Evolutionary conservation across 2,113 vertebrate species (phyloP).

Genomic region (Promerops cafer): DNA sequence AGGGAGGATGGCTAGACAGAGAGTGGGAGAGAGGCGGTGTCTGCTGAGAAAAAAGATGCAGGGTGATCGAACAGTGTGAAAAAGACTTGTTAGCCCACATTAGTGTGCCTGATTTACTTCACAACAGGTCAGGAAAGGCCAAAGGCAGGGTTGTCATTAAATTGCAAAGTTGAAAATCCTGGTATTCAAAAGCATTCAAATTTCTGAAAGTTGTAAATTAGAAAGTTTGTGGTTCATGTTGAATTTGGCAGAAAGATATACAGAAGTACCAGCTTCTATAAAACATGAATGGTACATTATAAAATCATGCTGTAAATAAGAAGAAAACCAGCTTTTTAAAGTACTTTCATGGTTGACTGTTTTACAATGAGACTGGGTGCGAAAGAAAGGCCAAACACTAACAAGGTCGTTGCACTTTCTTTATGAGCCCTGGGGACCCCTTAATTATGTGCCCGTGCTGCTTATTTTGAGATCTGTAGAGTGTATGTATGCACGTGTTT

Average conservation of each 20-base stretch:
- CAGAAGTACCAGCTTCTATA: constrained; percentile 6
- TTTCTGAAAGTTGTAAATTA: constrained; percentile 60
- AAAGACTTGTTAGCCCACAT: constrained; percentile 76
- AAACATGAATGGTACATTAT: constrained; percentile 14
- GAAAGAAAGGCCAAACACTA: constrained; percentile 57
- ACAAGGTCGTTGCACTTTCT: constrained; percentile 51
- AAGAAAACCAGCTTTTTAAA: constrained; percentile 49
- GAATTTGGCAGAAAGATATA: constrained; percentile 4
- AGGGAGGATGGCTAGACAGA: constrained; percentile 71
- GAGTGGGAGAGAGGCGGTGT: constrained; percentile 67
- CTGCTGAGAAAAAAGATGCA: constrained; percentile 67
- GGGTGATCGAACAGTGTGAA: constrained; percentile 71
- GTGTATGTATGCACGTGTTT: background rate
- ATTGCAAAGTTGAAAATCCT: constrained; percentile 70
- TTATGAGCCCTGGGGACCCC: constrained; percentile 44
- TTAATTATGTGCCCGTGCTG: constrained; percentile 43
- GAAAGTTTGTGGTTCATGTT: constrained; percentile 54
- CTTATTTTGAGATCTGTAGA: constrained; percentile 42
- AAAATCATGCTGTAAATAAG: constrained; percentile 51
- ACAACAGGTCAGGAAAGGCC: constrained; percentile 71
- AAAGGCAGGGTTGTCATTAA: constrained; percentile 68
- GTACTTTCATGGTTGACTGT: constrained; percentile 56
- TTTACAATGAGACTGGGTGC: constrained; percentile 43
- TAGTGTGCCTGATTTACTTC: constrained; percentile 80
- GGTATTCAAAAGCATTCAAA: constrained; percentile 63